Conservation (phyloP, 2,888 invertebrate species). For the Myathropa florea region DNA sequence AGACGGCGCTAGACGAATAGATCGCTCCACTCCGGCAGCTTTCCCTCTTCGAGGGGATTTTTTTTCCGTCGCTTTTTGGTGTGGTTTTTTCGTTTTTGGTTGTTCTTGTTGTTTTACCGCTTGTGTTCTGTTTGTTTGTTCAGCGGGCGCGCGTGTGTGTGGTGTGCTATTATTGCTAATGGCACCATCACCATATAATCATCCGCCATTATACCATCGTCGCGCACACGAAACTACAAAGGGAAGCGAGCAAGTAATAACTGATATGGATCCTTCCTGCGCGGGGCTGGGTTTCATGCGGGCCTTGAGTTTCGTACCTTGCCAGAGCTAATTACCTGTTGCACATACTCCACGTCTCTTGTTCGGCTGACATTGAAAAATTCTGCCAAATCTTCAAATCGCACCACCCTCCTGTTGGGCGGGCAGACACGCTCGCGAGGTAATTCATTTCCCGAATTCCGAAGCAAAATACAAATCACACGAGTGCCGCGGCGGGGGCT, state of each 20-base stretch:
- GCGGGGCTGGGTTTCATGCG: background rate
- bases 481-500: background rate
- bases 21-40: background rate
- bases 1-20: background rate
- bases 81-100: conserved; percentile 6
- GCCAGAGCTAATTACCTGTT: conserved; percentile 31
- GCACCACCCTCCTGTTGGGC: too few species aligned
- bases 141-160: background rate
- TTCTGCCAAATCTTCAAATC: background rate
- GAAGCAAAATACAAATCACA: conserved; percentile 43
- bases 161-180: conserved; percentile 49
- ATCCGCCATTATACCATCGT: conserved; percentile 25
- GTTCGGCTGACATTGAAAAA: background rate
- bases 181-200: conserved; percentile 53
- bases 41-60: background rate
- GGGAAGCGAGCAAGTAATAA: conserved; percentile 16
- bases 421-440: background rate
- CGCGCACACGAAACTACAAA: conserved; percentile 11
- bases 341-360: conserved; percentile 7
- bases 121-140: background rate
- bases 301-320: background rate
- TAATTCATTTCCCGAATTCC: conserved; percentile 40
- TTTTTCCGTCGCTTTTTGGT: background rate
- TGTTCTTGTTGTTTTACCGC: conserved; percentile 18
- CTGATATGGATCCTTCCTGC: background rate